Conservation (phyloP, 2,888 invertebrate species). For the Miltochrista miniata region DNA sequence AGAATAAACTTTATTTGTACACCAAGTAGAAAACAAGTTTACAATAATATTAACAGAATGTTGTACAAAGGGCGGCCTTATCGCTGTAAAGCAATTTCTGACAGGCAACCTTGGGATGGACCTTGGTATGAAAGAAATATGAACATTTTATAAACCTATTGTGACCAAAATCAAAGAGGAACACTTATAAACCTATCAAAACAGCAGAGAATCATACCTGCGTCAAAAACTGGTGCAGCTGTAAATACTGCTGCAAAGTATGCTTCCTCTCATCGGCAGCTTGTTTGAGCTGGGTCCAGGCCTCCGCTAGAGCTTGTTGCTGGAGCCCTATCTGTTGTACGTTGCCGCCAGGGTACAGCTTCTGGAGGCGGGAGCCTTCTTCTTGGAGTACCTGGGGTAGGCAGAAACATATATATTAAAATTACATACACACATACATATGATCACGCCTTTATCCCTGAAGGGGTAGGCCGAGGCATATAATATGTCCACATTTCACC, state of each 20-base stretch:
- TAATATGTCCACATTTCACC: too few species aligned
- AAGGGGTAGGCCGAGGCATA: too few species aligned
- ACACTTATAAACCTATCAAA: not conserved
- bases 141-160: too few species aligned
- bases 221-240: slow-evolving; percentile 94
- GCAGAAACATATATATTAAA: not conserved
- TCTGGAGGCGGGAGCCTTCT: slow-evolving; percentile 94
- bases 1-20: too few species aligned
- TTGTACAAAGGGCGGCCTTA: too few species aligned
- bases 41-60: too few species aligned
- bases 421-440: not conserved
- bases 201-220: slow-evolving; percentile 35
- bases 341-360: slow-evolving; percentile 95
- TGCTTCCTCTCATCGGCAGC: slow-evolving; percentile 91
- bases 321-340: slow-evolving; percentile 94
- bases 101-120: too few species aligned
- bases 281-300: slow-evolving; percentile 94
- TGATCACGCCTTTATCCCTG: too few species aligned
- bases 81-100: too few species aligned
- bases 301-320: slow-evolving; percentile 92
- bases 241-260: slow-evolving; percentile 92
- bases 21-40: too few species aligned
- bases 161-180: too few species aligned
- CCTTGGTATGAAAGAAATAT: too few species aligned
- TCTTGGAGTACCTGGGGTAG: slow-evolving; percentile 91